Conservation (phyloP, 2,888 invertebrate genomes). For the Macroteleia sp. region DNA sequence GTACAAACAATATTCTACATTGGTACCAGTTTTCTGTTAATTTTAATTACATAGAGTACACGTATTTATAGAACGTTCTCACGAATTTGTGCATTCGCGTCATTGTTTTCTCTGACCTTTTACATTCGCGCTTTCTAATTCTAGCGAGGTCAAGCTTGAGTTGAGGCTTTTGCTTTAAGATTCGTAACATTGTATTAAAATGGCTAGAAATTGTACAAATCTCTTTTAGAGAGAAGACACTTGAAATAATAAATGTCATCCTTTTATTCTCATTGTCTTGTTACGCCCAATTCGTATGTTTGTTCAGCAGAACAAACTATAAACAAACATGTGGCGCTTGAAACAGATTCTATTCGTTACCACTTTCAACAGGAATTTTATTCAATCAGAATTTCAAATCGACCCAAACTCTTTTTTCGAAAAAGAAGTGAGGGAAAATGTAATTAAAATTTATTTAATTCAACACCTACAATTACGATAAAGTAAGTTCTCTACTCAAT, state of each 20-base stretch:
- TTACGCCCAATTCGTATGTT: constrained; percentile 3
- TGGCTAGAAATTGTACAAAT: constrained; percentile 28
- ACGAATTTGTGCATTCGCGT: constrained; percentile 34
- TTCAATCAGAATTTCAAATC: not conserved
- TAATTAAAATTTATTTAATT: not conserved
- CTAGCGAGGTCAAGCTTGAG: constrained; percentile 57
- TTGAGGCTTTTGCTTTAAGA: constrained; percentile 45
- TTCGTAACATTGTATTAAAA: constrained; percentile 10
- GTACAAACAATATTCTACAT: constrained; percentile 63
- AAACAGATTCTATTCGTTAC: constrained; percentile 23
- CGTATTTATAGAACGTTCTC: constrained; percentile 57
- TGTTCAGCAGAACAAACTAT: not conserved
- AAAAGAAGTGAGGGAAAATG: not conserved
- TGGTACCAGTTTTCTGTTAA: constrained; percentile 38
- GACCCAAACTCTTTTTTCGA: not conserved
- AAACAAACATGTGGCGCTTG: constrained; percentile 2
- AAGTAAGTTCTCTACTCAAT: constrained; percentile 17
- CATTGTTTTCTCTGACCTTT: constrained; percentile 43
- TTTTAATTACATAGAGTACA: constrained; percentile 59
- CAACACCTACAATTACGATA: not conserved
- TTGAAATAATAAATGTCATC: constrained; percentile 9
- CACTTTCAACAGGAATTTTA: not conserved
- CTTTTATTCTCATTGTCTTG: constrained; percentile 23
- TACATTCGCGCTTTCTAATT: constrained; percentile 23
- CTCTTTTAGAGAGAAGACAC: constrained; percentile 21